Percentiles rank a stretch among this genome's conserved stretches.
Conservation (phyloP, 2,797 vertebrate species). For the Eulemur mongoz region DNA sequence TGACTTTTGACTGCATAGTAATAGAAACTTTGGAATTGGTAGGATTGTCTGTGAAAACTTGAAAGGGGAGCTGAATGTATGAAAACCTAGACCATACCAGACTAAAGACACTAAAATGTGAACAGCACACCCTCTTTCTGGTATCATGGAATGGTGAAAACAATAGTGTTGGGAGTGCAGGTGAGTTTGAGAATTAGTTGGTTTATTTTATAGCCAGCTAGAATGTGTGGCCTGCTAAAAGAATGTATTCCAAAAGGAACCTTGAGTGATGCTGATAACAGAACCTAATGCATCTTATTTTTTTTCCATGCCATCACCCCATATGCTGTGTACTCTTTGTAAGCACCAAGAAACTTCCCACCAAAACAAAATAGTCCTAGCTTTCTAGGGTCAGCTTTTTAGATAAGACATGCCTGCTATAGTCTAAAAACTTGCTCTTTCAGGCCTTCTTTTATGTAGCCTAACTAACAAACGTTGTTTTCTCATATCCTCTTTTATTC, state of each 20-base stretch:
- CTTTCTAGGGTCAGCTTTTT: constrained; percentile 23
- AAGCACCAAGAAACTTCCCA: constrained; percentile 6
- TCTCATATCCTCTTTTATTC: constrained; percentile 12
- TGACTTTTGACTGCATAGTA: not conserved
- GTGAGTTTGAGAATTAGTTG: constrained; percentile 30
- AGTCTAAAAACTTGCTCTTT: not conserved
- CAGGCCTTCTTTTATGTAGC: not conserved
- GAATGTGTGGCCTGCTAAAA: constrained; percentile 9
- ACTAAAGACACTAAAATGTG: constrained; percentile 25
- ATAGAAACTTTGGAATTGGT: constrained; percentile 13
- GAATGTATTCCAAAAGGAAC: not conserved
- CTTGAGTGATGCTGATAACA: constrained; percentile 2
- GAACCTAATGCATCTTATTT: not conserved
- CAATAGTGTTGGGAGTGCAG: not conserved
- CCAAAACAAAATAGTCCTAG: constrained; percentile 5
- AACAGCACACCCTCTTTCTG: not conserved
- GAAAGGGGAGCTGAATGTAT: not conserved
- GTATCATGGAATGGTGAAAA: not conserved
- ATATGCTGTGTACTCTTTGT: not conserved
- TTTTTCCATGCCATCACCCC: not conserved
- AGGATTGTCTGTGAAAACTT: constrained; percentile 25
- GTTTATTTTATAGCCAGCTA: not conserved
- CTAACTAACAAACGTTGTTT: not conserved
- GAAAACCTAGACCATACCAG: not conserved
- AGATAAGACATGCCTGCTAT: not conserved